phyloP scores from a whole-genome alignment of 2,888 invertebrate species.

The Plebejus melissa region DNA sequence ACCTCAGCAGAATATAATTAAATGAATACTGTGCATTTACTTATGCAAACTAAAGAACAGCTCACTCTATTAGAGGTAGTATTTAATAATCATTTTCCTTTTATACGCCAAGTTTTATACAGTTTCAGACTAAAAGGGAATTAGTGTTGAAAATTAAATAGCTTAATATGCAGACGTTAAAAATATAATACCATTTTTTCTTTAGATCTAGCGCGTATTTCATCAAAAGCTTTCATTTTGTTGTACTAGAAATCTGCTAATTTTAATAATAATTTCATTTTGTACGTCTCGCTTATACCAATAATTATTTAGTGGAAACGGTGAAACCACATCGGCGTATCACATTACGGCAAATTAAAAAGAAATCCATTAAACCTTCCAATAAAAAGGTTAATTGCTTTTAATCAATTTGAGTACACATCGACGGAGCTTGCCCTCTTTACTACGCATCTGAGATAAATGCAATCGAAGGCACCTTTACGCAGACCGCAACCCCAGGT shows the following conservation, averaged over 20 bases:
- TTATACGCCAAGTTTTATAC: slow-evolving; percentile 10
- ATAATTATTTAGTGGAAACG: not conserved
- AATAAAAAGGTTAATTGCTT: slow-evolving; percentile 20
- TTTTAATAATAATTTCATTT: not conserved
- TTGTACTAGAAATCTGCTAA: not conserved
- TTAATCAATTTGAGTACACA: slow-evolving; percentile 23
- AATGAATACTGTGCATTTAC: slow-evolving; percentile 36
- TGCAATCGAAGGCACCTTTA: slow-evolving; percentile 25
- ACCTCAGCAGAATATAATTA: slow-evolving; percentile 37
- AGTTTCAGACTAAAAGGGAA: slow-evolving; percentile 5
- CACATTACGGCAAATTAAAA: slow-evolving; percentile 1
- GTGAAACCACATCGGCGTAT: not conserved
- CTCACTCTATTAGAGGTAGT: slow-evolving; percentile 29
- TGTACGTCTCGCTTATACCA: not conserved
- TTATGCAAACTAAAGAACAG: slow-evolving; percentile 29
- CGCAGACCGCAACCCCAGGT: slow-evolving; percentile 47
- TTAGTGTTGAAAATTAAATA: slow-evolving; percentile 14
- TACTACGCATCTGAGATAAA: slow-evolving; percentile 23
- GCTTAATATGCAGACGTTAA: slow-evolving; percentile 10
- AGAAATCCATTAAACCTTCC: not conserved
- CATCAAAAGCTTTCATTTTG: not conserved
- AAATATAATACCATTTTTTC: not conserved
- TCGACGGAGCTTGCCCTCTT: not conserved
- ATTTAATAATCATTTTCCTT: slow-evolving; percentile 27
- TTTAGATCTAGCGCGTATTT: not conserved